Evolutionary conservation across 2,888 invertebrate genomes (phyloP).

Genomic region (Cosmorhoe ocellata): DNA sequence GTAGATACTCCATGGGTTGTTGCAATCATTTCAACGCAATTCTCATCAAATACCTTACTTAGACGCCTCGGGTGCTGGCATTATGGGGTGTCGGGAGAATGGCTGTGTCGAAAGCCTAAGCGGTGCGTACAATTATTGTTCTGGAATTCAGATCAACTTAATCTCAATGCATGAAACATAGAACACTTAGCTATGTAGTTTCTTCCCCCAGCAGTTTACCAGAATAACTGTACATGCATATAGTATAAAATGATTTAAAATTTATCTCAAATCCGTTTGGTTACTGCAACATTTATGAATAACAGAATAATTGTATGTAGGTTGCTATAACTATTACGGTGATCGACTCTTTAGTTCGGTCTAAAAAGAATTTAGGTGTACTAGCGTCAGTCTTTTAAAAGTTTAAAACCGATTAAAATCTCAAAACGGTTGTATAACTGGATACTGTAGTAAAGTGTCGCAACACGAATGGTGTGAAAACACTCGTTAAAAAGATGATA

Average conservation of each 20-base stretch:
- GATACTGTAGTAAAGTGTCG: slow-evolving; percentile 3
- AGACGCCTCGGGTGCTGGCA: slow-evolving; percentile 39
- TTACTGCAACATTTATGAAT: no score
- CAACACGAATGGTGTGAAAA: slow-evolving; percentile 30
- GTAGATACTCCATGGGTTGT: slow-evolving; percentile 39
- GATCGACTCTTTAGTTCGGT: no score
- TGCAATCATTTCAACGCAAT: slow-evolving; percentile 59
- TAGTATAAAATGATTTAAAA: no score
- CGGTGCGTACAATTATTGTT: slow-evolving; percentile 22
- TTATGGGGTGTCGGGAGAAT: slow-evolving; percentile 25
- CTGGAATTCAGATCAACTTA: slow-evolving; percentile 16
- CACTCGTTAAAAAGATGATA: slow-evolving; percentile 32
- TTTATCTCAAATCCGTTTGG: no score
- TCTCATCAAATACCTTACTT: slow-evolving; percentile 56
- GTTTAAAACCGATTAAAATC: background rate
- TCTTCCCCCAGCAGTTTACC: background rate
- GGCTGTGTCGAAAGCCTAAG: slow-evolving; percentile 21
- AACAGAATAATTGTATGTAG: no score
- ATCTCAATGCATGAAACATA: background rate
- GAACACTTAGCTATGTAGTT: background rate
- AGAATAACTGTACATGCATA: no score
- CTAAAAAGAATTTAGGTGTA: no score
- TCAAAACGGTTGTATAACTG: slow-evolving; percentile 1
- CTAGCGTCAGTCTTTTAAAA: no score
- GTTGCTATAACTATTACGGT: no score